Evolutionary conservation across 2,888 invertebrate species (phyloP).

Genomic region (Drosophila austrosaltans): DNA sequence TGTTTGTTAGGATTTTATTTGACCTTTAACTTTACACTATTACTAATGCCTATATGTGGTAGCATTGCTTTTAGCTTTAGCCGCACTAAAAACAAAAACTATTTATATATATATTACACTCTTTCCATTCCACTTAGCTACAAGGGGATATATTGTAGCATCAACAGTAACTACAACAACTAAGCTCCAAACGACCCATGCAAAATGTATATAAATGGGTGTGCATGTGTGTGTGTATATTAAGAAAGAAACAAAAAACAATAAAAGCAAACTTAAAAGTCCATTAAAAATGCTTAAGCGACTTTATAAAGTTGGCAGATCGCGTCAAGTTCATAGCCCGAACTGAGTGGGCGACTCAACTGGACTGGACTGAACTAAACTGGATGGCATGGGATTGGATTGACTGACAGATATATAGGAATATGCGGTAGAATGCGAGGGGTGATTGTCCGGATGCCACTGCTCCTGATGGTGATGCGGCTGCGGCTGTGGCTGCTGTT

Average conservation of each 20-base stretch:
- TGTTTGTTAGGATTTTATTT: background rate
- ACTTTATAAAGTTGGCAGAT: constrained; percentile 68
- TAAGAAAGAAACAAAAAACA: constrained; percentile 51
- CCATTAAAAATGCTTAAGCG: constrained; percentile 77
- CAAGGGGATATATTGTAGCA: constrained; percentile 26
- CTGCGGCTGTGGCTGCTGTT: constrained; percentile 9
- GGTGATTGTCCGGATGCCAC: background rate
- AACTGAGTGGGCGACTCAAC: constrained; percentile 45
- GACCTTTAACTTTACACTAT: background rate
- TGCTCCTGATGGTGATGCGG: background rate
- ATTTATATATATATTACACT: background rate
- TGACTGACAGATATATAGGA: constrained; percentile 46
- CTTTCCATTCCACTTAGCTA: constrained; percentile 2
- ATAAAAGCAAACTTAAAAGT: constrained; percentile 77
- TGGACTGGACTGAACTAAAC: constrained; percentile 28
- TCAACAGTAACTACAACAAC: constrained; percentile 22
- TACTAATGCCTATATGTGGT: background rate
- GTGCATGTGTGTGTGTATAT: constrained; percentile 23
- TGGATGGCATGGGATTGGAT: constrained; percentile 17
- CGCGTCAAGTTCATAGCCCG: constrained; percentile 50
- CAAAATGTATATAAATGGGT: constrained; percentile 5
- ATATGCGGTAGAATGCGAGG: constrained; percentile 29
- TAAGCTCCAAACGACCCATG: constrained; percentile 25
- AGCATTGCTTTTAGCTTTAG: background rate
- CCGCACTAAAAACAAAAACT: background rate